phyloP scores from a whole-genome alignment of 2,888 invertebrate genomes.

The Augiades crinisus region DNA sequence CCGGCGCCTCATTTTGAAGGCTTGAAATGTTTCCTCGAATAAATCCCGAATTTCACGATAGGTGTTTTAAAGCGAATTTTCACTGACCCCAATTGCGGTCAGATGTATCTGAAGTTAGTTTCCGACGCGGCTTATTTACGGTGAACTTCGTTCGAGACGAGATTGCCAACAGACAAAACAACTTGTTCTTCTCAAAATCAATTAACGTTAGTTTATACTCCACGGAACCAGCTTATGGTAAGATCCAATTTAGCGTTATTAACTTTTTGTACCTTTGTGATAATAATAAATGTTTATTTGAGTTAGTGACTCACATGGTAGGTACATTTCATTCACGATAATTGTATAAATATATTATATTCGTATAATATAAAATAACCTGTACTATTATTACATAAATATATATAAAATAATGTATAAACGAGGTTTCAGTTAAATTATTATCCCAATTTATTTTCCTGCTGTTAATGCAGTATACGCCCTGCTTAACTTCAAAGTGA shows the following conservation, averaged over 20 bases:
- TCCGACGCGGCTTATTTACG: conserved; percentile 37
- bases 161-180: conserved; percentile 23
- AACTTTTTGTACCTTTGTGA: background rate
- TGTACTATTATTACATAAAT: no score
- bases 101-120: conserved; percentile 44
- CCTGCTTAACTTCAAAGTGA: no score
- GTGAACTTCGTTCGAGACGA: conserved; percentile 37
- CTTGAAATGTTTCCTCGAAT: conserved; percentile 36
- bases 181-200: conserved; percentile 10
- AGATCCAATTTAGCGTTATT: background rate
- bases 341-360: no score
- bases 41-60: conserved; percentile 37
- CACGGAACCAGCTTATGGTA: conserved; percentile 1
- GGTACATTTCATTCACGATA: no score
- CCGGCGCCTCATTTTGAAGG: conserved; percentile 12
- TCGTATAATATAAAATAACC: no score
- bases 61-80: conserved; percentile 42
- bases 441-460: no score
- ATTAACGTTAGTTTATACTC: conserved; percentile 12
- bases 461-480: no score
- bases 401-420: no score
- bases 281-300: background rate
- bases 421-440: no score
- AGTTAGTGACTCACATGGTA: no score
- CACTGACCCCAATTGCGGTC: conserved; percentile 46